Conservation (phyloP, 2,113 vertebrate species). For the Oxyura jamaicensis region DNA sequence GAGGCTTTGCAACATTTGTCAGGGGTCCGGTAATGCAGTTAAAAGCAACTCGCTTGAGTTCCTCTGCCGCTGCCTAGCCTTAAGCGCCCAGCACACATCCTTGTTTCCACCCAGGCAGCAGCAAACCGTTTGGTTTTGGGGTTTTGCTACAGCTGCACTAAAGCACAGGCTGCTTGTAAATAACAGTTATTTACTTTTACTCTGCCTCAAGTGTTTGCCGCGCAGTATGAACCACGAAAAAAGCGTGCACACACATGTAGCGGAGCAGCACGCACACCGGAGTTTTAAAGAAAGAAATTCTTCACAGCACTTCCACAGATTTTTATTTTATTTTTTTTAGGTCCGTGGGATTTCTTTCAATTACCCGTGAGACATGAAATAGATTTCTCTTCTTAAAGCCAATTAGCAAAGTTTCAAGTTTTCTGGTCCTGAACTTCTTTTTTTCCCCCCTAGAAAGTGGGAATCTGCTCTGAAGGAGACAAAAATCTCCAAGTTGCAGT, state of each 20-base stretch:
- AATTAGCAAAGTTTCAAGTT: neutral
- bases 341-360: neutral
- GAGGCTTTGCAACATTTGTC: neutral
- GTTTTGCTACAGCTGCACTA: neutral
- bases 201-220: neutral
- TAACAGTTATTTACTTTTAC: neutral
- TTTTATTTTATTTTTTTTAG: neutral
- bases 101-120: neutral
- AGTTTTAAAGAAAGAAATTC: neutral
- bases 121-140: neutral
- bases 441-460: neutral
- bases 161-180: neutral
- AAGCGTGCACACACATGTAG: neutral
- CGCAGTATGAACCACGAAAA: rapidly evolving
- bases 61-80: neutral
- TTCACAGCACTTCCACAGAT: neutral
- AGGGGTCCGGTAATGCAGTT: neutral
- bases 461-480: neutral
- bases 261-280: rapidly evolving
- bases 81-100: neutral
- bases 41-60: neutral
- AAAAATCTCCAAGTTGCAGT: neutral
- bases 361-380: neutral
- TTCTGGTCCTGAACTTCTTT: neutral
- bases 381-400: neutral